Conservation (phyloP, 2,797 vertebrate genomes). For the Spinibarbus caldwelli region DNA sequence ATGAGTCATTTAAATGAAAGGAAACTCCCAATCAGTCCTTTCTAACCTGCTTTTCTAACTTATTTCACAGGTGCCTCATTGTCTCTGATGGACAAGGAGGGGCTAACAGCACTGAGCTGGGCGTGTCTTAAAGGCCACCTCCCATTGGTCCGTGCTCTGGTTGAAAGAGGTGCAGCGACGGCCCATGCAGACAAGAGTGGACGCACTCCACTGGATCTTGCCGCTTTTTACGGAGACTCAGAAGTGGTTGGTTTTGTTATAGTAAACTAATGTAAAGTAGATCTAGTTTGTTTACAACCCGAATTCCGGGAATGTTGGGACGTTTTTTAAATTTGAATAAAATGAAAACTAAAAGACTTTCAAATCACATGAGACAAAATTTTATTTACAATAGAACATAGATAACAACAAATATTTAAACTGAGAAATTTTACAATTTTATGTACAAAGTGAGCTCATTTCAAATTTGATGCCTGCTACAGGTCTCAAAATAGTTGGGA, state of each 20-base stretch:
- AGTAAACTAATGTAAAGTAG: neutral
- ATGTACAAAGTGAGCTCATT: too few relatives aligned
- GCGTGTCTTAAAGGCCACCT: slow-evolving; percentile 96
- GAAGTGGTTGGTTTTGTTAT: slow-evolving; percentile 85
- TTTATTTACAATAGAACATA: too few relatives aligned
- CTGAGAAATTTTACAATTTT: too few relatives aligned
- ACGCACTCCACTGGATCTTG: slow-evolving; percentile 92
- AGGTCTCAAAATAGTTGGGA: too few relatives aligned
- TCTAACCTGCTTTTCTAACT: neutral
- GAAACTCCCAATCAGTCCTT: neutral
- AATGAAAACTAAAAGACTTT: too few relatives aligned
- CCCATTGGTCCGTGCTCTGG: slow-evolving; percentile 85
- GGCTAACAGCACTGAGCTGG: slow-evolving; percentile 95
- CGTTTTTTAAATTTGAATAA: too few relatives aligned
- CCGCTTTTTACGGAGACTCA: slow-evolving; percentile 93
- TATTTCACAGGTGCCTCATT: slow-evolving; percentile 86
- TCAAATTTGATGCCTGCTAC: too few relatives aligned
- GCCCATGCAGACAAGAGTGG: slow-evolving; percentile 94
- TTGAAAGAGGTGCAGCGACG: slow-evolving; percentile 88
- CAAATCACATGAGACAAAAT: too few relatives aligned
- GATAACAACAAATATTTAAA: too few relatives aligned
- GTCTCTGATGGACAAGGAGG: slow-evolving; percentile 91
- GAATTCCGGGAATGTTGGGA: too few relatives aligned
- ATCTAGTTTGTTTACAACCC: neutral
- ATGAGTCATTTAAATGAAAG: neutral